Conservation (phyloP, 2,113 vertebrate species). For the Ammospiza nelsoni region DNA sequence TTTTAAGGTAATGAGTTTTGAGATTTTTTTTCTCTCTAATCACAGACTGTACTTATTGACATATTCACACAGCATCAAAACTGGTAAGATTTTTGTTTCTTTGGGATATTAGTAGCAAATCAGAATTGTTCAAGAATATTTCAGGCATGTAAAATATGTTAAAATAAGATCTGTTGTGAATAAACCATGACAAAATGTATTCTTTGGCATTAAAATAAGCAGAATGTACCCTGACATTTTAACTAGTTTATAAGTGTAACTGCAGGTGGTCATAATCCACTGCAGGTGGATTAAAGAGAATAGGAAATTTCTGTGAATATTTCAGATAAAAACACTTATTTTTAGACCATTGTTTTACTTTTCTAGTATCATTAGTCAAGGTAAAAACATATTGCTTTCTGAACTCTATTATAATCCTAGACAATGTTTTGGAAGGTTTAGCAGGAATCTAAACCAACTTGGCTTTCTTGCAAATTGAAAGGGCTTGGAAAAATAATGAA, state of each 20-base stretch:
- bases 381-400: background rate
- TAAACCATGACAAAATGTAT: slow-evolving; percentile 3
- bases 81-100: background rate
- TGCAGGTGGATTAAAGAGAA: background rate
- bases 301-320: background rate
- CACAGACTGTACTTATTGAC: background rate
- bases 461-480: background rate
- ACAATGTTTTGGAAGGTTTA: background rate
- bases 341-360: slow-evolving; percentile 6
- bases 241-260: background rate
- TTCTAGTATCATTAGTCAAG: background rate
- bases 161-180: background rate
- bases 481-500: background rate
- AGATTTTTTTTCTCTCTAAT: background rate
- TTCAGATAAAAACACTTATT: background rate
- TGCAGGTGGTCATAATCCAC: slow-evolving; percentile 13
- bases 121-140: background rate
- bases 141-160: background rate
- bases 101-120: background rate
- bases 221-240: slow-evolving; percentile 23
- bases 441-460: background rate
- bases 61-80: background rate
- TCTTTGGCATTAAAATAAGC: slow-evolving; percentile 4
- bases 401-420: background rate
- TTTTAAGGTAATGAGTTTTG: background rate